Conservation (phyloP, 2,113 vertebrate species). For the Caranx ignobilis region DNA sequence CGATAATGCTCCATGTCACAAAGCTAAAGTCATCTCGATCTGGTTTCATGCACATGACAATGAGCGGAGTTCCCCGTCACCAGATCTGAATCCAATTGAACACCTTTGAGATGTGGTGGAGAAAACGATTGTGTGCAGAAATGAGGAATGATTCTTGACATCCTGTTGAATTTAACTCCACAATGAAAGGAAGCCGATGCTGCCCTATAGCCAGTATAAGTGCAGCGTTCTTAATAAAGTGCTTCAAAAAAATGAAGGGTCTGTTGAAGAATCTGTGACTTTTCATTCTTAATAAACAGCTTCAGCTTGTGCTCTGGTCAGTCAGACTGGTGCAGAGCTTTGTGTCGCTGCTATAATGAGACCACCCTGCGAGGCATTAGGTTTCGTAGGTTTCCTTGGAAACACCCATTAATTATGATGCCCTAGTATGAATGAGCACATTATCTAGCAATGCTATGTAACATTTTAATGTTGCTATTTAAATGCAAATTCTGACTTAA, state of each 20-base stretch:
- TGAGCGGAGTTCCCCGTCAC: not conserved
- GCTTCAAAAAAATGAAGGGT: not conserved
- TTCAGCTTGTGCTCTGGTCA: slow-evolving; percentile 47
- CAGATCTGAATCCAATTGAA: not conserved
- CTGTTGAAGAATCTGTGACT: not conserved
- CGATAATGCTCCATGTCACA: not conserved
- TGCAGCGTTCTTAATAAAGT: not conserved
- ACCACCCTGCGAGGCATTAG: slow-evolving; percentile 73
- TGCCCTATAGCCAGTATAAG: not conserved
- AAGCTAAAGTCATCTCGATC: not conserved
- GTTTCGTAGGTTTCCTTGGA: slow-evolving; percentile 66
- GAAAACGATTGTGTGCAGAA: not conserved
- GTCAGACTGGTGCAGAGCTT: slow-evolving; percentile 10
- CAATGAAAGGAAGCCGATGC: not conserved
- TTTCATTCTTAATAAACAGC: slow-evolving; percentile 13
- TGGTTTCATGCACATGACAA: not conserved
- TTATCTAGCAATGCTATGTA: slow-evolving; percentile 72
- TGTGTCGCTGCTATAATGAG: slow-evolving; percentile 55
- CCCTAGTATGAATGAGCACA: slow-evolving; percentile 70
- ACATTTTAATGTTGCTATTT: slow-evolving; percentile 81
- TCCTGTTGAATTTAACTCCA: not conserved
- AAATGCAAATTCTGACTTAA: slow-evolving; percentile 83
- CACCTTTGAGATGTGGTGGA: not conserved
- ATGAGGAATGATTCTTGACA: not conserved
- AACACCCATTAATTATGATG: slow-evolving; percentile 78